A percentile compares a stretch with the other conserved stretches of the same genome.
phyloP scores from a whole-genome alignment of 2,888 invertebrate species.

The Apotomis turbidana region DNA sequence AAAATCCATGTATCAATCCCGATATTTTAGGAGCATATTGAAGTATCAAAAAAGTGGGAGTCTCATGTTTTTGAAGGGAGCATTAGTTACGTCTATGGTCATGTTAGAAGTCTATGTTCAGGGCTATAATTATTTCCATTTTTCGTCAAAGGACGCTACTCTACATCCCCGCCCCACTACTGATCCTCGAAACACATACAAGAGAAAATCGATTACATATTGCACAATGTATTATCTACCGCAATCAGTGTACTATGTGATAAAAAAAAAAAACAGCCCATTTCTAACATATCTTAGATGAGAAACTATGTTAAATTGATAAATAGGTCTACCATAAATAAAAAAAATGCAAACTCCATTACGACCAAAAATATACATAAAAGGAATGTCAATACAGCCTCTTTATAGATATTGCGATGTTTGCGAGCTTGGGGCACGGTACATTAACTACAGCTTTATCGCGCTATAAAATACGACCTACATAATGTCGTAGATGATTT shows the following conservation, averaged over 20 bases:
- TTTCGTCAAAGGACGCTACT: constrained; percentile 45
- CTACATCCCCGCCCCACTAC: constrained; percentile 52
- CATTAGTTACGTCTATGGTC: constrained; percentile 17
- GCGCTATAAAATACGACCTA: constrained; percentile 9
- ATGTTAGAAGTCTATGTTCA: constrained; percentile 59
- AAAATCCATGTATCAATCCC: no score
- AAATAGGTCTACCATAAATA: constrained; percentile 63
- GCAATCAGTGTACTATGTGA: constrained; percentile 57
- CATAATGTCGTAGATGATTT: constrained; percentile 33
- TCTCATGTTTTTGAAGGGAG: background rate
- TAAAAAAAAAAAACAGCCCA: constrained; percentile 71
- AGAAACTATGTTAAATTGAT: constrained; percentile 56
- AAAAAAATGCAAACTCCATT: constrained; percentile 56
- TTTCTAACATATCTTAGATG: constrained; percentile 68
- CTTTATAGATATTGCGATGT: constrained; percentile 49
- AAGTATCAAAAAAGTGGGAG: background rate
- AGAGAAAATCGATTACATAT: constrained; percentile 57
- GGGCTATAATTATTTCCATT: constrained; percentile 44
- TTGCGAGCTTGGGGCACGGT: constrained; percentile 32
- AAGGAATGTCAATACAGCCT: constrained; percentile 70
- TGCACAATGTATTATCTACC: constrained; percentile 61
- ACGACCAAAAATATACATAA: constrained; percentile 60
- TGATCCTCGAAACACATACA: constrained; percentile 47
- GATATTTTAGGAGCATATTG: background rate
- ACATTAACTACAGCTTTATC: constrained; percentile 1